Evolutionary conservation across 23 tunicate genomes (phyloP).

Genomic region (Botrylloides violaceus): DNA sequence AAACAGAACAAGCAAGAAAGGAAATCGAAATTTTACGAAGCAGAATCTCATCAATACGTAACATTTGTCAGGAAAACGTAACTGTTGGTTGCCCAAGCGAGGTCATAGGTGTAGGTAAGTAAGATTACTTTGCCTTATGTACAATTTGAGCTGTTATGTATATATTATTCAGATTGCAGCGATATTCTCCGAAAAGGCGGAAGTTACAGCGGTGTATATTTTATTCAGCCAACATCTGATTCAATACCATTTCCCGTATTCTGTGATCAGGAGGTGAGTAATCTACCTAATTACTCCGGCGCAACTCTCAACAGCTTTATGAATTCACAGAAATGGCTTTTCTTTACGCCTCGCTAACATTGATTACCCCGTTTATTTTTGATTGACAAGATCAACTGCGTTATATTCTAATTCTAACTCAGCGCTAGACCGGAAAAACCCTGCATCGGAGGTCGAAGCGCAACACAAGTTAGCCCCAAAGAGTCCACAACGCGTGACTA

Average conservation of each 20-base stretch:
- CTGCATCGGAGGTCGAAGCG: no score
- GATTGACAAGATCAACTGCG: no score
- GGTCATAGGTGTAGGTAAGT: conserved; percentile 17
- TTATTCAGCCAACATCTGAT: conserved; percentile 5
- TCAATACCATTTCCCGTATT: conserved; percentile 21
- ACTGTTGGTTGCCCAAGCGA: conserved; percentile 4
- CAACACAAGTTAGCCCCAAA: no score
- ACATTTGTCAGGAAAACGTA: neutral
- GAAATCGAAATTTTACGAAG: neutral
- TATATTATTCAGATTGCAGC: conserved; percentile 26
- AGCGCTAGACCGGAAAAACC: no score
- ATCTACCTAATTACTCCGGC: no score
- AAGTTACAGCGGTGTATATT: conserved; percentile 28
- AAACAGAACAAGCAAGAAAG: neutral
- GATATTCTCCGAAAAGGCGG: conserved; percentile 35
- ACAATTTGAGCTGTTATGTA: neutral
- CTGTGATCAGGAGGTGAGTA: conserved; percentile 56
- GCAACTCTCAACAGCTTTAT: no score
- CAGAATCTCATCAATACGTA: neutral
- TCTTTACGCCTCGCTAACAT: no score
- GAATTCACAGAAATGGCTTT: no score
- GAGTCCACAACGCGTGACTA: no score
- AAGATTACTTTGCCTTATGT: neutral
- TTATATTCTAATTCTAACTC: no score
- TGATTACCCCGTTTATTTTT: no score